A percentile compares a stretch with the other conserved stretches of the same genome.
Conservation (phyloP, 2,113 vertebrate genomes). For the Eublepharis macularius region DNA sequence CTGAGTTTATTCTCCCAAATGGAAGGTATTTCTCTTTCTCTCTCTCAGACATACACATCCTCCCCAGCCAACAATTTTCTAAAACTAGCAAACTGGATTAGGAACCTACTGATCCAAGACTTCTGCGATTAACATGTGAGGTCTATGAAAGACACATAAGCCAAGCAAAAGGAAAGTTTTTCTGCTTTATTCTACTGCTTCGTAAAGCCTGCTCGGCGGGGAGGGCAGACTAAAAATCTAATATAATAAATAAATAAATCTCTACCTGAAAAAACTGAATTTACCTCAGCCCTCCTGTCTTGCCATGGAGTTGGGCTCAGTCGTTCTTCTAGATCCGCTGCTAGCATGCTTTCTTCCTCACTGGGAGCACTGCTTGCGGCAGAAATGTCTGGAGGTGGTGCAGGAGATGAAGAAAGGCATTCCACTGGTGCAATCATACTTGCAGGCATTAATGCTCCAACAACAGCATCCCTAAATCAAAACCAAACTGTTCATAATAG, state of each 20-base stretch:
- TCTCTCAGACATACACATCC: too few relatives aligned
- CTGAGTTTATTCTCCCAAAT: not conserved
- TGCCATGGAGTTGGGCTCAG: constrained; percentile 94
- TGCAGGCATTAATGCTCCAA: constrained; percentile 94
- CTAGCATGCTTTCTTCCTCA: constrained; percentile 81
- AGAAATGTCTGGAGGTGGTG: constrained; percentile 83
- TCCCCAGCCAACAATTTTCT: not conserved
- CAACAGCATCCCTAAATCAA: constrained; percentile 87
- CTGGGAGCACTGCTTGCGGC: constrained; percentile 82
- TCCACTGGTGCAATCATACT: constrained; percentile 95
- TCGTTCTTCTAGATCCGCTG: constrained; percentile 83
- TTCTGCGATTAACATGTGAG: not conserved
- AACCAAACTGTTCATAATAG: constrained; percentile 22
- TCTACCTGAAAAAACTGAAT: too few relatives aligned
- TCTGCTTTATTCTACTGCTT: not conserved
- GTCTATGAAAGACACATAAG: not conserved
- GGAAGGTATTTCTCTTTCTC: too few relatives aligned
- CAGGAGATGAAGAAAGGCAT: constrained; percentile 87
- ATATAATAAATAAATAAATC: too few relatives aligned
- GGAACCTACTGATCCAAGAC: not conserved
- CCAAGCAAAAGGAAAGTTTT: not conserved
- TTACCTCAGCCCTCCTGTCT: constrained; percentile 92
- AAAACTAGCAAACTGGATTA: not conserved
- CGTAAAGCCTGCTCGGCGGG: too few relatives aligned
- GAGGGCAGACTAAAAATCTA: too few relatives aligned